Conservation (phyloP, 2,113 vertebrate species). For the Gymnorhina tibicen region DNA sequence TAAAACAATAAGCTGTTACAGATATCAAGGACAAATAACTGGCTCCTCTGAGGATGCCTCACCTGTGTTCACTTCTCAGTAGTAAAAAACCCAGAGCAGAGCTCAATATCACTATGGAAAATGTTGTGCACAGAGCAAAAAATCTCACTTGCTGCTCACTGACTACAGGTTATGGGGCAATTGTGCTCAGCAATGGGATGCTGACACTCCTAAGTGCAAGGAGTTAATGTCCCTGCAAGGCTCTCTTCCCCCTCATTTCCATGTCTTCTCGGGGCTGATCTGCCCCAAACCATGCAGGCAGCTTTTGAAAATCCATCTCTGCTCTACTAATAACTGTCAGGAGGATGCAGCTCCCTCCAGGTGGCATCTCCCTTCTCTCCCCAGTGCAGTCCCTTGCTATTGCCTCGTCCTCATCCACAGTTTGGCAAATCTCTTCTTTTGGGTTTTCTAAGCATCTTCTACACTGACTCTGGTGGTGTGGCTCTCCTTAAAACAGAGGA, state of each 20-base stretch:
- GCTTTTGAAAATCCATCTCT: neutral
- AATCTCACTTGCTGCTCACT: neutral
- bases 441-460: neutral
- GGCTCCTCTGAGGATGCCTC: conserved; percentile 33
- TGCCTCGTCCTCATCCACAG: accelerated
- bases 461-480: neutral
- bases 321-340: neutral
- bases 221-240: neutral
- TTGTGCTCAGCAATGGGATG: neutral
- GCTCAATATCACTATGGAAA: neutral
- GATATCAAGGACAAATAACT: conserved; percentile 49
- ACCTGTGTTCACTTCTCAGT: conserved; percentile 23
- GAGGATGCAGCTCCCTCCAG: neutral
- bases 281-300: neutral
- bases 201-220: neutral
- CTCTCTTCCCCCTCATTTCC: neutral
- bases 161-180: neutral
- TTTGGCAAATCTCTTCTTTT: neutral
- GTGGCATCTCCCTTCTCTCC: neutral
- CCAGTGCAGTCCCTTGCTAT: neutral
- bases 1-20: conserved; percentile 56
- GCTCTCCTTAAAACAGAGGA: neutral
- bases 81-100: neutral
- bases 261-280: neutral
- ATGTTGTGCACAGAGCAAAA: neutral